A percentile compares a stretch with the other conserved stretches of the same genome.
Conservation (phyloP, 1,140 invertebrate genomes). For the Gryllus bimaculatus region DNA sequence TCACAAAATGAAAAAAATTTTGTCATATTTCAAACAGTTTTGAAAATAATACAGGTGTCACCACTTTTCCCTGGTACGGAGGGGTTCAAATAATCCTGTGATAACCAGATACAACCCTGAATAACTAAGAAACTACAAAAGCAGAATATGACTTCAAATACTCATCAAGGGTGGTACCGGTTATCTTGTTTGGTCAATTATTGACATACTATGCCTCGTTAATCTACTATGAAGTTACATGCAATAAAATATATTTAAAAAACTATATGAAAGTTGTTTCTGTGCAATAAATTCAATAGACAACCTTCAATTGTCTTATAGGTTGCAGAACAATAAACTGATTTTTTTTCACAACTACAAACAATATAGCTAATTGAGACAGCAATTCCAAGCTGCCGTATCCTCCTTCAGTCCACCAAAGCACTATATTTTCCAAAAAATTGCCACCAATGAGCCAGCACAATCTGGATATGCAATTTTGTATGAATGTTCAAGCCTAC, state of each 20-base stretch:
- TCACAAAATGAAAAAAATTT: background rate
- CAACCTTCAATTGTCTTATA: background rate
- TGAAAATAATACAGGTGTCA: background rate
- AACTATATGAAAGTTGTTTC: conserved; percentile 1
- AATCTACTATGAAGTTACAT: background rate
- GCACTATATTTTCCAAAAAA: background rate
- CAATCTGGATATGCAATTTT: background rate
- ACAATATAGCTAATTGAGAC: background rate
- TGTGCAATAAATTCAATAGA: conserved; percentile 1
- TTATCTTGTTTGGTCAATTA: background rate
- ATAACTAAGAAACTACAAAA: background rate
- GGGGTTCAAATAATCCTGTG: background rate
- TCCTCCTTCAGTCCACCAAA: background rate
- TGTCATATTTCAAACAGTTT: background rate
- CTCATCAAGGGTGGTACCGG: background rate
- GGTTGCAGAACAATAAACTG: background rate
- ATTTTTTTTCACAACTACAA: background rate
- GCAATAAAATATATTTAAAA: conserved; percentile 2
- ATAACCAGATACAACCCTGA: background rate
- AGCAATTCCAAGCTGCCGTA: background rate
- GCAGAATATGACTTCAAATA: background rate
- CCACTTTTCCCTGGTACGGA: background rate
- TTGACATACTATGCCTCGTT: background rate
- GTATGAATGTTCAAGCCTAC: background rate
- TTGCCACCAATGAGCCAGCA: background rate